Percentiles rank a stretch among this genome's conserved stretches.
Conservation (phyloP, 2,797 vertebrate species). For the Sarcophilus harrisii region DNA sequence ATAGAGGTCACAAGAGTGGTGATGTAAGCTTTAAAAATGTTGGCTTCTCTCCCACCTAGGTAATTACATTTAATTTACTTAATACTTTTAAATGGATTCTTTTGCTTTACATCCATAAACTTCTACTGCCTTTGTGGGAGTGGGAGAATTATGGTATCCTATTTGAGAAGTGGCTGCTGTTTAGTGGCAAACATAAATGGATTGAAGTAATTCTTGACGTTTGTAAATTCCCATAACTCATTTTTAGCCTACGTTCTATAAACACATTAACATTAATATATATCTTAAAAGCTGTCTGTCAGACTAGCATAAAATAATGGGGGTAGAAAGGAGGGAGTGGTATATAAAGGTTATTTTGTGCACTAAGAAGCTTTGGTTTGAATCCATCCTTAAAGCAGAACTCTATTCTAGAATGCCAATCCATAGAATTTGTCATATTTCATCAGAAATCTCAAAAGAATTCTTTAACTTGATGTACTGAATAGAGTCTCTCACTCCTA, state of each 20-base stretch:
- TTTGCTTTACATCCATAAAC: not conserved
- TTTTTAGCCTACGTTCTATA: constrained; percentile 54
- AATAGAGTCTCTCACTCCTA: constrained; percentile 61
- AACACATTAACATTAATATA: constrained; percentile 9
- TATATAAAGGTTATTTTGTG: constrained; percentile 45
- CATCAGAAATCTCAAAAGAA: constrained; percentile 72
- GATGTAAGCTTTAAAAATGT: not conserved
- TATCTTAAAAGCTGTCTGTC: constrained; percentile 34
- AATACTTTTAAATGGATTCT: not conserved
- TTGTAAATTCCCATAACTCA: constrained; percentile 6
- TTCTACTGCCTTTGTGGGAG: not conserved
- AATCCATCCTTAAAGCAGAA: constrained; percentile 67
- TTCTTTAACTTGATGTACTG: constrained; percentile 69
- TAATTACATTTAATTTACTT: not conserved
- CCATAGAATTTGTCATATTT: constrained; percentile 67
- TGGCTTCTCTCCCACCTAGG: not conserved
- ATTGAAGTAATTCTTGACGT: constrained; percentile 15
- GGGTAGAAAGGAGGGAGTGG: not conserved
- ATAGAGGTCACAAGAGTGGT: not conserved
- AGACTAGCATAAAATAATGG: constrained; percentile 42
- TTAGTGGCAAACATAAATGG: constrained; percentile 19
- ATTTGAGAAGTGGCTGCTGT: not conserved
- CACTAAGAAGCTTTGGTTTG: constrained; percentile 59
- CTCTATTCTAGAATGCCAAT: constrained; percentile 68
- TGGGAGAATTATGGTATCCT: not conserved